A percentile compares a stretch with the other conserved stretches of the same genome.
These are phyloP conservation scores for Limonius californicus DNA, from an alignment of 1,140 invertebrate genomes.

Conservation along the genomic window DNA sequence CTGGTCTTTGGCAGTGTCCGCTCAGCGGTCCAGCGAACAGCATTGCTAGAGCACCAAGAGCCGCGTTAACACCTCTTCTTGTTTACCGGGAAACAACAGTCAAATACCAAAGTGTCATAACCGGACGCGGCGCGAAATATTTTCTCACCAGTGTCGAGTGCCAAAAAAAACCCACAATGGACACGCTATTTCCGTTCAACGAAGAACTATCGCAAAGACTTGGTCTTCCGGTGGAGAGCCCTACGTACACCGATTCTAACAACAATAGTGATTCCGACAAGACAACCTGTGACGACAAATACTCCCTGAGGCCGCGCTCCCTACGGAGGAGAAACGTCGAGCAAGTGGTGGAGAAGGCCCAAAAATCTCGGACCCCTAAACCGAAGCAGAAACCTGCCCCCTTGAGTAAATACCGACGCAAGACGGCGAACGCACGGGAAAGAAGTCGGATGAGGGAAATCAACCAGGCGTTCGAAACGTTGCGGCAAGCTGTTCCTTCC, in stretches of 20 bases:
- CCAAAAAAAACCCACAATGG: neutral
- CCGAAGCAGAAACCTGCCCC: constrained; percentile 74
- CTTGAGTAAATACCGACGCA: constrained; percentile 82
- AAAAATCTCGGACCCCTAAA: constrained; percentile 26
- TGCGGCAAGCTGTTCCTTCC: constrained; percentile 70
- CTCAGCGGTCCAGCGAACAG: constrained; percentile 20
- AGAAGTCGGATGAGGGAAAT: constrained; percentile 83
- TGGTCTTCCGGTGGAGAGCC: constrained; percentile 30
- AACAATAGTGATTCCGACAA: constrained; percentile 33
- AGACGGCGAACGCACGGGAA: constrained; percentile 86
- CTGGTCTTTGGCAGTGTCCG: constrained; percentile 20
- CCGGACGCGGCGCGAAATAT: neutral
- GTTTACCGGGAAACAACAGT: neutral
- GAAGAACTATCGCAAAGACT: constrained; percentile 40
- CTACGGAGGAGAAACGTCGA: constrained; percentile 26
- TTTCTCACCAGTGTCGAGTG: neutral
- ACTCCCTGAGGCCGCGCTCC: constrained; percentile 42
- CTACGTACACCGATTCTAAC: constrained; percentile 35
- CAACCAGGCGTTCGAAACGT: constrained; percentile 78
- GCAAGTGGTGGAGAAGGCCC: neutral
- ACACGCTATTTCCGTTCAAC: constrained; percentile 36
- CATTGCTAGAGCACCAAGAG: neutral
- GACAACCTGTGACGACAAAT: constrained; percentile 40
- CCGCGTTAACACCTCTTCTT: neutral
- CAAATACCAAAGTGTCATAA: neutral